Evolutionary conservation across 2,797 vertebrate species (phyloP), one percentile per base, ranked within the genome.

Genomic region (Calcarius lapponicus): DNA sequence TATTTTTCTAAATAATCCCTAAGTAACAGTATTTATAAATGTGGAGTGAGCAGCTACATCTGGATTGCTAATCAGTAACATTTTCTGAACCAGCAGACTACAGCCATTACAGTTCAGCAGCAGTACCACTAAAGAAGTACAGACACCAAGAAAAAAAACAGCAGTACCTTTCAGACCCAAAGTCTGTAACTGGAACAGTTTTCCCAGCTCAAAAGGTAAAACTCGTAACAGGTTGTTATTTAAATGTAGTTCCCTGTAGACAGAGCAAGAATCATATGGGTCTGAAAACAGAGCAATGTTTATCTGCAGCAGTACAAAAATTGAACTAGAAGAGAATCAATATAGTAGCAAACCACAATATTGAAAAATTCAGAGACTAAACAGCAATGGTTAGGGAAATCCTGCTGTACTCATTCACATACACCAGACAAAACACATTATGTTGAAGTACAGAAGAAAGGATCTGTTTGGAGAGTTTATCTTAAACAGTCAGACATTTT

Each of bases 171-270:
- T 99, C 97, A 99, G 99, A 97, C 99, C 99, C 98, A 99, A 98
- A 96, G 99, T 99, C 98, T 99, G 99, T 98, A 99, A 99, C 98
- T 99, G 99, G 99, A 99, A 99, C 97, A 99, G 98, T 98, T 99
- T 99, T 97, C 99, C 99, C 99, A 99, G 98, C 98, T 99, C 99
- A 98, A 99, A 99, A 98, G 99, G 99, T 98, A 99, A 98, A 99
- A 99, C 99, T 98, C 99, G 99, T 98, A 99, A 99, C 99, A 99
- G 99, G 99, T 99, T 99, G 98, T 99, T 99, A 98, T 99, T 99
- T 99, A 99, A 99, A 99, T 99, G 99, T 98, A 99, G 99, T 99
- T 99, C 99, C 99, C 99, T 99, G 98, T 96, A 96, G 97, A 97
- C 56, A 94, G 93, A 94, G 54, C 56, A 97, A 98, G 88, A 97